Evolutionary conservation across 2,797 vertebrate species (phyloP), one percentile per base, ranked within the genome.

Genomic region (Sebastes taczanowskii): DNA sequence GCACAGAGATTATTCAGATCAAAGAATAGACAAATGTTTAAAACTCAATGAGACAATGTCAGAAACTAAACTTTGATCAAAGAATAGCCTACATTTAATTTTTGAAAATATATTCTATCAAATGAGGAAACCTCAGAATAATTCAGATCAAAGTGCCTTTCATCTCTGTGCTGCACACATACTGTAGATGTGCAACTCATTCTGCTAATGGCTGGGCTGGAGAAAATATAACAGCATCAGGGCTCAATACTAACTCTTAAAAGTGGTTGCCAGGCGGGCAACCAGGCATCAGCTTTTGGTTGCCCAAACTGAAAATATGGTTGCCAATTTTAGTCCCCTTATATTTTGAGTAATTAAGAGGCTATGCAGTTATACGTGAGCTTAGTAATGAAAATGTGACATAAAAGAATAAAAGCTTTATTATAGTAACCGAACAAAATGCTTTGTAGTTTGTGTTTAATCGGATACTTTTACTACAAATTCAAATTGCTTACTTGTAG

Each of bases 121-220:
- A 84, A 89, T 49, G 76, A 83, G 82, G 74, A 74, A 88, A 85
- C 80, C 88, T 91, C 83, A 86, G 84, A 92, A 91, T 91, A 90
- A 90, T 88, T 83, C 74, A 86, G 83, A 92, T 93, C 90, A 93
- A 92, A 94, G 90, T 68, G 58, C 10, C 80, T 88, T 92, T 91
- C 71, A 92, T 92, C 90, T 88, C 65, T 56, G 8, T 46, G 53
- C 80, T 66, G 74, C 64, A 71, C n/a, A 55, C 30, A 75, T 52
- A n/a, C 18, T 20, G 46, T 52, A 53, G 85, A 86, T 53, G 74
- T 74, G 80, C 56, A 80, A 65, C 74, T 77, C 66, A 56, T 74
- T 87, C 74, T 82, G 76, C 78, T 83, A 82, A 86, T 77, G 80
- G 78, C 81, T 32, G 38, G 3, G 72, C 80, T 76, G 70, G 55